Conservation (phyloP, 2,113 vertebrate genomes). For the Tachysurus vachellii region DNA sequence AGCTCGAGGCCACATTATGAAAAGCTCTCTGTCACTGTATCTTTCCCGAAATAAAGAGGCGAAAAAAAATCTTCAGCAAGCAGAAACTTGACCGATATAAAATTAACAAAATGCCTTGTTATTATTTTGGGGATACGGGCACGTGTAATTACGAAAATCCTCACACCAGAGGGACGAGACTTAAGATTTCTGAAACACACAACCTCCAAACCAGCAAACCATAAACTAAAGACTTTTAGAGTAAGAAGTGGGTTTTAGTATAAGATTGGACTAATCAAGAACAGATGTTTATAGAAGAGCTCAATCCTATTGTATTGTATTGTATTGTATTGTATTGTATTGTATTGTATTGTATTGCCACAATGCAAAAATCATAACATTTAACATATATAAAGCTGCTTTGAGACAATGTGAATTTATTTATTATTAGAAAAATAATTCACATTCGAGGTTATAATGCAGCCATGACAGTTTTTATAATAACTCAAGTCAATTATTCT, state of each 20-base stretch:
- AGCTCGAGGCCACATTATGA: conserved; percentile 43
- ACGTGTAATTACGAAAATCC: neutral
- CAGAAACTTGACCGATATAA: conserved; percentile 4
- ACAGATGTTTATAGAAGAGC: neutral
- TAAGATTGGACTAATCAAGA: neutral
- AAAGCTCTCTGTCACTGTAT: conserved; percentile 47
- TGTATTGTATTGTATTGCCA: neutral
- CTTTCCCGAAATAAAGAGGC: conserved; percentile 41
- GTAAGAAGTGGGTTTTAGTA: neutral
- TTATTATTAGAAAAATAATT: no score
- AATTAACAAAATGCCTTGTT: conserved; percentile 2
- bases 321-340: neutral
- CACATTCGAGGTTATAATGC: no score
- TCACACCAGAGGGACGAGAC: neutral
- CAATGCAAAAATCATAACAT: neutral
- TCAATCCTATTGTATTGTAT: neutral
- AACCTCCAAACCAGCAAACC: neutral
- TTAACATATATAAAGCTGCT: no score
- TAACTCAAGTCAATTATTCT: no score
- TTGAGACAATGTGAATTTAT: no score
- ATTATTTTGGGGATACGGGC: neutral
- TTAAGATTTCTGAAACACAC: neutral
- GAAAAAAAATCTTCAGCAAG: neutral
- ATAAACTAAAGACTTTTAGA: neutral
- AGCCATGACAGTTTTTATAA: no score